phyloP scores from a whole-genome alignment of 35 echinoderm and acorn worm genomes.

The Nesometra sesokonis region DNA sequence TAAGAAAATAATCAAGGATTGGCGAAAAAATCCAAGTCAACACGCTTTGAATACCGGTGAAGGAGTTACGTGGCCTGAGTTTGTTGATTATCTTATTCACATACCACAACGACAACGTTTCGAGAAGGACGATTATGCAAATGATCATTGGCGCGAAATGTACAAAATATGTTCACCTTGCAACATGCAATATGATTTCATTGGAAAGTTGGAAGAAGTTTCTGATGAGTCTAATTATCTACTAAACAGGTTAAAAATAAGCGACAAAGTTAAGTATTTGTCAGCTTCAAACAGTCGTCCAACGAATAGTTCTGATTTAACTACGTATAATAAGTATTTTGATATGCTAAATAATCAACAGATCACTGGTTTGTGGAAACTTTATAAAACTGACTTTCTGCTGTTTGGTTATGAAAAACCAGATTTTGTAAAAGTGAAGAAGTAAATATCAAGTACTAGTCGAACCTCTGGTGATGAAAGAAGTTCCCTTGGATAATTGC shows the following conservation, averaged over 20 bases:
- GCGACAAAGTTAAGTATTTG: slow-evolving; percentile 62
- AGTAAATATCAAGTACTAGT: too few relatives aligned
- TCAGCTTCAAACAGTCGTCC: slow-evolving; percentile 36
- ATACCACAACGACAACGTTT: slow-evolving; percentile 34
- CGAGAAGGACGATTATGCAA: slow-evolving; percentile 44
- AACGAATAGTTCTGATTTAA: slow-evolving; percentile 57
- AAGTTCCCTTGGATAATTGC: too few relatives aligned
- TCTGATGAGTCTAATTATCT: slow-evolving; percentile 63
- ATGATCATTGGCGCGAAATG: slow-evolving; percentile 72
- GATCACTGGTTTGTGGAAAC: slow-evolving; percentile 30
- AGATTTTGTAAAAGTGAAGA: too few relatives aligned
- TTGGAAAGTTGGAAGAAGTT: slow-evolving; percentile 80
- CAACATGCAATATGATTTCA: slow-evolving; percentile 61
- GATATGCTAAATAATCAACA: slow-evolving; percentile 22
- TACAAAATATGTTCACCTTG: slow-evolving; percentile 72
- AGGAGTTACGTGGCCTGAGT: slow-evolving; percentile 70
- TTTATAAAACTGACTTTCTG: slow-evolving; percentile 61
- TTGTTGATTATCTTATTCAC: slow-evolving; percentile 59
- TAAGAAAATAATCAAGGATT: slow-evolving; percentile 67
- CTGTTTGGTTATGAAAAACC: slow-evolving; percentile 79
- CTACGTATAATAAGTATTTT: slow-evolving; percentile 48
- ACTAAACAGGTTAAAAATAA: slow-evolving; percentile 24
- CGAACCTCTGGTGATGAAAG: too few relatives aligned
- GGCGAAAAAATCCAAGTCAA: slow-evolving; percentile 34
- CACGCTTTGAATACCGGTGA: slow-evolving; percentile 43